Evolutionary conservation across 2,113 vertebrate species (phyloP), one percentile per base, ranked within the genome.

Genomic region (Misgurnus mizolepis): DNA sequence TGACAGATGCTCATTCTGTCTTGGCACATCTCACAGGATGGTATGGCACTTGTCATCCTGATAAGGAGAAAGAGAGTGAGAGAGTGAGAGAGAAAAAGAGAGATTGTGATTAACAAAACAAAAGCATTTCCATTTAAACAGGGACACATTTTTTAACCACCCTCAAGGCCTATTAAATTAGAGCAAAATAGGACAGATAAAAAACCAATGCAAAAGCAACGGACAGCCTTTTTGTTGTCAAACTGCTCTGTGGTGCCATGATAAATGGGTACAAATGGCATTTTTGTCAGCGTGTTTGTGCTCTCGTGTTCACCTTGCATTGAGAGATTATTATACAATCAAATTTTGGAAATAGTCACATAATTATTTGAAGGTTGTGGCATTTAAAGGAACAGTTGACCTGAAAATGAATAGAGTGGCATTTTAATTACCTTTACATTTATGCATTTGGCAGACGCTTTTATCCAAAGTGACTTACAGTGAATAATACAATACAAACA

Each of bases 1-100:
- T 93, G 92, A 93, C 92, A 93, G 91, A 92, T 93, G 89, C 91
- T 92, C 90, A 86, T 90, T 91, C 91, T 92, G 92, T 93, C 92
- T 90, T 91, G 92, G 91, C 90, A 90, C 89, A 92, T 92, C 91
- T 93, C 91, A 86, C 89, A 91, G 90, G 89, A 92, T 86, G 87
- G 90, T 92, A 91, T 91, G 90, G 90, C 85, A 83, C 87, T 90
- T 92, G 91, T 92, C 91, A 92, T 86, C 88, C 90, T 79, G 82
- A 86, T 86, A 81, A 67, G 71, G 76, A 70, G 71, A 67, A 41
- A 8, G 72, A 53, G 61, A 67, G 53, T 50, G 49, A 81, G 71
- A 68, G 58, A 67, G 60, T 71, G 39, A 69, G 55, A 71, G 77
- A 22, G 22, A 22, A 22, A 22, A 22, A 1, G 22, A 22, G 22